phyloP scores from a whole-genome alignment of 2,797 vertebrate species.

The Gadopsis marmoratus region DNA sequence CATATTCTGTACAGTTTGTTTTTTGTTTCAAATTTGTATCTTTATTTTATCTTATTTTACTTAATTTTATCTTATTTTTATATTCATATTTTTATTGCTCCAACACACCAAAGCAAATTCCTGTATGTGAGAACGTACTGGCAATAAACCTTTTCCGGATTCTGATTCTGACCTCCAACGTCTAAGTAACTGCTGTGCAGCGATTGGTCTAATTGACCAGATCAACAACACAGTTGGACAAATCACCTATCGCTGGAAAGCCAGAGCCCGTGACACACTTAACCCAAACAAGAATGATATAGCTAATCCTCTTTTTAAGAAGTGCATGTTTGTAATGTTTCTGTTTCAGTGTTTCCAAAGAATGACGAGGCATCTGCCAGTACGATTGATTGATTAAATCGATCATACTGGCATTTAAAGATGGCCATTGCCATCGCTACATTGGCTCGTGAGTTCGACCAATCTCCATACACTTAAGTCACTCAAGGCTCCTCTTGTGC shows the following conservation, averaged over 20 bases:
- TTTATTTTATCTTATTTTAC: too few species aligned
- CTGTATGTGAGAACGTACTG: too few species aligned
- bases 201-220: constrained; percentile 49
- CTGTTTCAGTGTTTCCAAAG: background rate
- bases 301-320: constrained; percentile 39
- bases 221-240: constrained; percentile 46
- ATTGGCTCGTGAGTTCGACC: too few species aligned
- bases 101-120: too few species aligned
- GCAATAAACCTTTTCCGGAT: too few species aligned
- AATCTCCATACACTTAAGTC: too few species aligned
- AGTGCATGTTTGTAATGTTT: background rate
- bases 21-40: too few species aligned
- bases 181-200: background rate
- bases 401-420: background rate
- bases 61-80: too few species aligned
- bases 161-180: fast-evolving
- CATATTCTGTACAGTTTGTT: too few species aligned
- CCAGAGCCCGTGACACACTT: constrained; percentile 26
- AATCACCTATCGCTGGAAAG: constrained; percentile 38
- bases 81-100: too few species aligned
- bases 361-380: background rate
- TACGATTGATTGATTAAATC: background rate
- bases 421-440: too few species aligned
- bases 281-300: constrained; percentile 13
- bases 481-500: too few species aligned